A percentile compares a stretch with the other conserved stretches of the same genome.
phyloP scores from a whole-genome alignment of 2,888 invertebrate genomes.

The Chironomus riparius region DNA sequence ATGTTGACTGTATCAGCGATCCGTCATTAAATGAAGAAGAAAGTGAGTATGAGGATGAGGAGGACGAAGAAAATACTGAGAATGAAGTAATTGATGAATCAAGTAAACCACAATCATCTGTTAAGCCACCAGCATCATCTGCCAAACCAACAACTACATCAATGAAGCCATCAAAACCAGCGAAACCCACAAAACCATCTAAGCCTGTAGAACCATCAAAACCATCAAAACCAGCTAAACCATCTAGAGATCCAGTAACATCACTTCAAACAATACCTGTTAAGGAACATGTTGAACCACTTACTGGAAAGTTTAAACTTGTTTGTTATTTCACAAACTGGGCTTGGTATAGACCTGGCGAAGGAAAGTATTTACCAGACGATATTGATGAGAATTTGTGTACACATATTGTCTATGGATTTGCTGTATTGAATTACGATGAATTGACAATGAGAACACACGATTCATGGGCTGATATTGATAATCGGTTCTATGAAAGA shows the following conservation, averaged over 20 bases:
- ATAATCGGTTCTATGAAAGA: constrained; percentile 78
- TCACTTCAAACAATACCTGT: constrained; percentile 32
- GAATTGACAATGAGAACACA: constrained; percentile 70
- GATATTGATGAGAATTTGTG: constrained; percentile 80
- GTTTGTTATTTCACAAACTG: constrained; percentile 91
- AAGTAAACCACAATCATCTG: constrained; percentile 29
- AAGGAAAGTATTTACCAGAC: constrained; percentile 75
- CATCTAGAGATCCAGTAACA: constrained; percentile 30
- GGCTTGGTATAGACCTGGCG: constrained; percentile 81
- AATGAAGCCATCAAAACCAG: too few relatives aligned
- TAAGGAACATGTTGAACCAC: constrained; percentile 41
- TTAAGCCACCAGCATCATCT: too few relatives aligned
- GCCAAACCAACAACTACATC: too few relatives aligned
- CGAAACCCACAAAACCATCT: constrained; percentile 32
- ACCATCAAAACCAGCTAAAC: constrained; percentile 37
- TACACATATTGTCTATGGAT: constrained; percentile 88
- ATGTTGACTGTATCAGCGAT: constrained; percentile 32
- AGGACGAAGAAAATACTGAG: constrained; percentile 20
- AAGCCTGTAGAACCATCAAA: constrained; percentile 35
- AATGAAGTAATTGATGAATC: neutral
- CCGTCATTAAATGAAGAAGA: neutral
- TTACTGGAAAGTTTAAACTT: constrained; percentile 64
- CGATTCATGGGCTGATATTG: constrained; percentile 84
- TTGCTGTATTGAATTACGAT: constrained; percentile 79
- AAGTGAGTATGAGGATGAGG: constrained; percentile 26